phyloP scores from a whole-genome alignment of 2,797 vertebrate species.

The Microtus californicus region DNA sequence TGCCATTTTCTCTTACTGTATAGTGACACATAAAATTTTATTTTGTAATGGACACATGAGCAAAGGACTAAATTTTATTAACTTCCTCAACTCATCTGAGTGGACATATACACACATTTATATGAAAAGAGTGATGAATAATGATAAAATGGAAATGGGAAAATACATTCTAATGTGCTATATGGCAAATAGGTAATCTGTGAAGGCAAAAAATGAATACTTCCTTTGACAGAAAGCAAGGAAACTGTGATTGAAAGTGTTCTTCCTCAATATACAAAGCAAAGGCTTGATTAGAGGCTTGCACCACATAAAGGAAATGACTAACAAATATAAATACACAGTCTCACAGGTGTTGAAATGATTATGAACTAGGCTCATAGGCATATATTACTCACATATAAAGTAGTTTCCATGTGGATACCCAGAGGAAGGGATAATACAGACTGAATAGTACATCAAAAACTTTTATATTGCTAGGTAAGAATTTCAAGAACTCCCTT shows the following conservation, averaged over 20 bases:
- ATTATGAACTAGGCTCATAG: background rate
- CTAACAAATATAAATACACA: background rate
- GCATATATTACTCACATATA: background rate
- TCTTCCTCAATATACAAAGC: background rate
- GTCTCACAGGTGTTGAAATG: background rate
- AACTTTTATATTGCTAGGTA: background rate
- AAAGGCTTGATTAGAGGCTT: background rate
- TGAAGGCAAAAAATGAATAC: background rate
- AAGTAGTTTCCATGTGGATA: background rate
- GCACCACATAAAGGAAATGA: background rate
- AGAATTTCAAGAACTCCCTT: background rate
- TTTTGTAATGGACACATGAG: background rate
- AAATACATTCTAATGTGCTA: too few relatives aligned
- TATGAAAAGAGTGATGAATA: background rate
- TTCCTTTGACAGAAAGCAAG: conserved; percentile 1
- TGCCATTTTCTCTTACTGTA: background rate
- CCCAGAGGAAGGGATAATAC: background rate
- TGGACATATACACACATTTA: background rate
- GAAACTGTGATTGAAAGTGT: background rate
- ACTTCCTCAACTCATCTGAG: background rate
- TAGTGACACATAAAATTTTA: background rate
- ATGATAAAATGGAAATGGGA: background rate
- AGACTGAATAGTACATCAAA: background rate
- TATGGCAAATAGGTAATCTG: background rate
- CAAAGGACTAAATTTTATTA: background rate